Conservation (phyloP, 2,888 invertebrate species). For the Acronicta alni region DNA sequence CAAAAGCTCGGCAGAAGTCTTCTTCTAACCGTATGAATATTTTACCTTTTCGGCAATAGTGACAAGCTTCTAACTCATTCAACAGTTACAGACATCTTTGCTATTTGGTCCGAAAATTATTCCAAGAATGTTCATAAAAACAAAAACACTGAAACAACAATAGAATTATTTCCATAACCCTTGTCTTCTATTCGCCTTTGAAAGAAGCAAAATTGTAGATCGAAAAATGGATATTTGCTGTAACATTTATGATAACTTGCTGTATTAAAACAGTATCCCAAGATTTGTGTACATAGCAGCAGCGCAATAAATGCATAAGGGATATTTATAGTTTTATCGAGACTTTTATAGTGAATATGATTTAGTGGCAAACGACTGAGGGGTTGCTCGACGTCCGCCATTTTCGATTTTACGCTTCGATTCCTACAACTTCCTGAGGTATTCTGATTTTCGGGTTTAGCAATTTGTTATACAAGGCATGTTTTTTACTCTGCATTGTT, state of each 20-base stretch:
- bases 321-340: constrained; percentile 84
- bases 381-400: constrained; percentile 74
- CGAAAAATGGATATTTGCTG: too few species aligned
- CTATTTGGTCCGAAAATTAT: too few species aligned
- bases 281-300: constrained; percentile 74
- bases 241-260: background rate
- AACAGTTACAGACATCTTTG: too few species aligned
- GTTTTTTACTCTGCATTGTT: constrained; percentile 16
- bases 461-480: constrained; percentile 35
- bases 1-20: too few species aligned
- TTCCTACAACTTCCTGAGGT: constrained; percentile 67
- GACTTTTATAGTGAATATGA: constrained; percentile 85
- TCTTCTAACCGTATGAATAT: too few species aligned
- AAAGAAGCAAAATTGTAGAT: too few species aligned
- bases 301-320: constrained; percentile 79
- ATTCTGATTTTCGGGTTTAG: constrained; percentile 61
- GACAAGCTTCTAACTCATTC: too few species aligned
- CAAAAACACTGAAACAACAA: too few species aligned
- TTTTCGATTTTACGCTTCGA: constrained; percentile 84
- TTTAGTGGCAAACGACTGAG: constrained; percentile 81
- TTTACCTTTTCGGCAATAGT: too few species aligned
- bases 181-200: too few species aligned
- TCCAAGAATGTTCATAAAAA: too few species aligned
- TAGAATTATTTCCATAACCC: too few species aligned
- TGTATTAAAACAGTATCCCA: constrained; percentile 27